phyloP scores from a whole-genome alignment of 2,797 vertebrate species.

The Botia kubotai region DNA sequence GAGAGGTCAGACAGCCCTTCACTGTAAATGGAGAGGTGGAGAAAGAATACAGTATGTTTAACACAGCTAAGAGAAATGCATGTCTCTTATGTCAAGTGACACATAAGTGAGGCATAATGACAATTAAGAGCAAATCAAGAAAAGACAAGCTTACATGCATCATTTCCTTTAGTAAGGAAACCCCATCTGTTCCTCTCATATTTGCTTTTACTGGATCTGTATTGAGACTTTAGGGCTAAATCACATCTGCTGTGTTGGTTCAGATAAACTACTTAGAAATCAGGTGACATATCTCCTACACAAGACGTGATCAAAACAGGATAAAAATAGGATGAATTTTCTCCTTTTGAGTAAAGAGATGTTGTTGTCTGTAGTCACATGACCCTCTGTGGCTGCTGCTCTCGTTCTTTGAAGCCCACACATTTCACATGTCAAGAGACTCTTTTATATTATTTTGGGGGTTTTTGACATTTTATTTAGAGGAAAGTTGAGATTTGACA shows the following conservation, averaged over 20 bases:
- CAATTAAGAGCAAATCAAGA: slow-evolving; percentile 38
- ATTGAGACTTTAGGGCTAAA: slow-evolving; percentile 32
- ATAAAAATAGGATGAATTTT: slow-evolving; percentile 25
- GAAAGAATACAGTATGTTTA: neutral
- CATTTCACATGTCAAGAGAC: neutral
- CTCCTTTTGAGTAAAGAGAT: slow-evolving; percentile 24
- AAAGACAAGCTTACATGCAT: slow-evolving; percentile 16
- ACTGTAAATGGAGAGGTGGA: neutral
- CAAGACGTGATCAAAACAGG: neutral
- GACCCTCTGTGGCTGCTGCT: slow-evolving; percentile 32
- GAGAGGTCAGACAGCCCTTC: slow-evolving; percentile 2
- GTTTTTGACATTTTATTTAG: too few species aligned
- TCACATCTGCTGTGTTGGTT: slow-evolving; percentile 34
- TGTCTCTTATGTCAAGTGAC: slow-evolving; percentile 8
- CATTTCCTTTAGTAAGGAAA: slow-evolving; percentile 23
- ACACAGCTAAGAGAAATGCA: neutral
- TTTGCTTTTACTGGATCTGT: slow-evolving; percentile 27
- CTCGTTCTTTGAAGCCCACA: slow-evolving; percentile 15
- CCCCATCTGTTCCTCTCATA: slow-evolving; percentile 46
- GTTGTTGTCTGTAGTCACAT: slow-evolving; percentile 39
- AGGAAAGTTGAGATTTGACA: too few species aligned
- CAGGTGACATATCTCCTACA: slow-evolving; percentile 1
- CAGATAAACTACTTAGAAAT: neutral
- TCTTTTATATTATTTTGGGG: neutral
- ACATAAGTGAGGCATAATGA: slow-evolving; percentile 22